Percentiles rank a stretch among this genome's conserved stretches.
Evolutionary conservation across 2,888 invertebrate genomes (phyloP).

Genomic region (Papilio elwesi): DNA sequence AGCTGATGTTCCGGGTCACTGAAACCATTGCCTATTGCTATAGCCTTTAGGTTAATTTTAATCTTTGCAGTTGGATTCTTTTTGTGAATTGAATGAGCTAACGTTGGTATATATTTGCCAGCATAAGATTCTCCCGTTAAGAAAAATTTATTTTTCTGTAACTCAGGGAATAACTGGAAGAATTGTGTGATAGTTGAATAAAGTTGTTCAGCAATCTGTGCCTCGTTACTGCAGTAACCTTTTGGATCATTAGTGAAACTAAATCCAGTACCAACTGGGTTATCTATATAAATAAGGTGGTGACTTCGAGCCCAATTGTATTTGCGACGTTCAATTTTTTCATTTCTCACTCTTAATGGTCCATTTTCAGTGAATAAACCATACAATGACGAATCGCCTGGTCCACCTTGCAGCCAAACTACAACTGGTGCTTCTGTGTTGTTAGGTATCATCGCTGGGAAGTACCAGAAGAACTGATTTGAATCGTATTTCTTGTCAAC

Average conservation of each 20-base stretch:
- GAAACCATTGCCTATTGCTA: constrained; percentile 92
- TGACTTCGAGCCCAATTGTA: constrained; percentile 92
- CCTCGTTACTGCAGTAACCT: constrained; percentile 92
- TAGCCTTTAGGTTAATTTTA: constrained; percentile 88
- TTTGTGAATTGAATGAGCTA: constrained; percentile 89
- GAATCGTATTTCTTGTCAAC: constrained; percentile 91
- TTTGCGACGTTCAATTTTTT: constrained; percentile 84
- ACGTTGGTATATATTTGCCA: constrained; percentile 90
- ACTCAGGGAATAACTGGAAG: constrained; percentile 91
- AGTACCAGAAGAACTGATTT: constrained; percentile 96
- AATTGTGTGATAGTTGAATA: constrained; percentile 92
- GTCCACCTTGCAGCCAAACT: constrained; percentile 94
- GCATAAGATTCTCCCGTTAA: constrained; percentile 96
- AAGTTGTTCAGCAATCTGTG: constrained; percentile 91
- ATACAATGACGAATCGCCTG: constrained; percentile 91
- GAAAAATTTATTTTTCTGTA: constrained; percentile 90
- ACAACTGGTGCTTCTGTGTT: constrained; percentile 87
- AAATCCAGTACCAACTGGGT: constrained; percentile 96
- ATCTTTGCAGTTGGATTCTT: constrained; percentile 85
- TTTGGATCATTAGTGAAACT: constrained; percentile 91
- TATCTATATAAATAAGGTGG: constrained; percentile 94
- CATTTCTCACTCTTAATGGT: constrained; percentile 78
- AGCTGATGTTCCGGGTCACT: constrained; percentile 91
- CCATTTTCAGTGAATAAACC: constrained; percentile 94
- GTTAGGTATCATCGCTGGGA: constrained; percentile 87